Percentiles rank a stretch among this genome's conserved stretches.
Conservation (phyloP, 2,797 vertebrate genomes). For the Anableps anableps region DNA sequence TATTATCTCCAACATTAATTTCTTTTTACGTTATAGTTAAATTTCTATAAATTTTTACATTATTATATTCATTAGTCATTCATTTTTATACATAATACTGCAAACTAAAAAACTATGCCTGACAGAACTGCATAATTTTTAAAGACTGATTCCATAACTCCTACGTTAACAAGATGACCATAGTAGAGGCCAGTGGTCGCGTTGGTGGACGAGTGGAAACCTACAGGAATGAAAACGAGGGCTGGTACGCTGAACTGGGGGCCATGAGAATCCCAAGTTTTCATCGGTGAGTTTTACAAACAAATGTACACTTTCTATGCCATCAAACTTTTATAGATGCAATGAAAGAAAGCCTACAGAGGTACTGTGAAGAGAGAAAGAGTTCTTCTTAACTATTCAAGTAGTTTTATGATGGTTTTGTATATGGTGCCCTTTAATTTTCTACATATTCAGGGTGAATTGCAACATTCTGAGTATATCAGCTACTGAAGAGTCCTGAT, state of each 20-base stretch:
- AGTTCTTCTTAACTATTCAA: too few species aligned
- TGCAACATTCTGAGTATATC: too few species aligned
- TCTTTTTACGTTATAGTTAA: too few species aligned
- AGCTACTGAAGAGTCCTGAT: too few species aligned
- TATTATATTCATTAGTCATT: neutral
- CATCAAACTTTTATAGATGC: too few species aligned
- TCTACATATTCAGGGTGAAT: too few species aligned
- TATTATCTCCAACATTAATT: neutral
- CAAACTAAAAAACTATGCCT: neutral
- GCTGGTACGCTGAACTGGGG: constrained; percentile 36
- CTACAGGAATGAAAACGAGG: constrained; percentile 19
- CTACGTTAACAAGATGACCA: constrained; percentile 7
- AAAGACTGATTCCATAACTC: neutral
- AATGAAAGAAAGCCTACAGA: neutral
- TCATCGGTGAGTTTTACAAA: constrained; percentile 9
- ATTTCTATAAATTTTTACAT: too few species aligned
- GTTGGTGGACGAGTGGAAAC: constrained; percentile 34
- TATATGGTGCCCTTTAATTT: too few species aligned
- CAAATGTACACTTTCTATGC: neutral
- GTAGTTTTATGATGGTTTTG: too few species aligned
- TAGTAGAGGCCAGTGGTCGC: constrained; percentile 24
- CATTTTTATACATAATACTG: neutral
- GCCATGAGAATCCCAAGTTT: constrained; percentile 30
- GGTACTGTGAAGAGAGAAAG: neutral
- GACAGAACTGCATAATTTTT: neutral